Evolutionary conservation across 2,113 vertebrate species (phyloP), one percentile per base, ranked within the genome.

Genomic region (Phaethornis superciliosus): DNA sequence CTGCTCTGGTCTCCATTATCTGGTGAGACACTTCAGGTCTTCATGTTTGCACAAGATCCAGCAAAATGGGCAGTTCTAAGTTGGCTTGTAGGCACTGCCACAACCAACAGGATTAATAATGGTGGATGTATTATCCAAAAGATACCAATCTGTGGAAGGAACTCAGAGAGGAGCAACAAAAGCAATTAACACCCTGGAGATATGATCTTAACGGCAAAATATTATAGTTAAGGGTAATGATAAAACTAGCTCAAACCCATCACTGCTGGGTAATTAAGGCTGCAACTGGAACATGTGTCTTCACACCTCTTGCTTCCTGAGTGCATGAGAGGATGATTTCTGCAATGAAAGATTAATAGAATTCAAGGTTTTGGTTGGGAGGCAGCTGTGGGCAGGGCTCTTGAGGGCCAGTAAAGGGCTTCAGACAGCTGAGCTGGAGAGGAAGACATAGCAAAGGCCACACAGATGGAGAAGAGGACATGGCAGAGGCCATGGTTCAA

Each of bases 391-490:
- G 55, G 87, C 33, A 33, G 58, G 75, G 27, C 15, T 49, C 54
- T 32, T 0, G 2, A 52, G 76, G 54, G 59, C 15, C 51, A 74
- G 19, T 1, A 1, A 47, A 62, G 62, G 65, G 33, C 15, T 84
- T 79, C 19, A 44, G 58, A 5, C 35, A 1, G 1, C 7, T 0
- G 2, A 47, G 49, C 3, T 40, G n/a, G 49, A 21, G 67, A 76
- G 64, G 27, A 55, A 9, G 60, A 17, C 0, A n/a, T 3, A 44
- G 49, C 75, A 44, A 54, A 64, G 74, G 33, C 14, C 75, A 46
- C 0, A 1, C 1, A 68, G 33, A 2, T 26, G 11, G 0, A 3
- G 70, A 76, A 60, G 27, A 55, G 10, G 60, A 17, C 0, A n/a
- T 3, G 49, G 49, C 75, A 44, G 58, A 64, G 74, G 33, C 14